Evolutionary conservation across 2,797 vertebrate genomes (phyloP).

Genomic region (Eulemur mongoz): DNA sequence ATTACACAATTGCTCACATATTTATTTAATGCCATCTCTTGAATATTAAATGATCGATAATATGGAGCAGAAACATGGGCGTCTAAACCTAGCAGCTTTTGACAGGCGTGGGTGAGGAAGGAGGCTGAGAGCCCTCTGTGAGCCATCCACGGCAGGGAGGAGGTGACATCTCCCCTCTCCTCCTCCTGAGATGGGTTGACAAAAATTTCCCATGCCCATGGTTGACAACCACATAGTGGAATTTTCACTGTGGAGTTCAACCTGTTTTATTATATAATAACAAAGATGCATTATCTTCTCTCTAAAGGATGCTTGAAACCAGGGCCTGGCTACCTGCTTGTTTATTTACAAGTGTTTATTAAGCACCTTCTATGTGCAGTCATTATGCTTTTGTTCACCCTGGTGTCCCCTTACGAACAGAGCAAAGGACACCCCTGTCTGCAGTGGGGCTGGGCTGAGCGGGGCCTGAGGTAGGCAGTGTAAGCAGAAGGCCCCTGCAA

Average conservation of each 20-base stretch:
- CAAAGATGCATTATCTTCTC: not conserved
- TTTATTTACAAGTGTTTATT: not conserved
- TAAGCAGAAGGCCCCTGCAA: not conserved
- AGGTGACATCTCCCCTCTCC: not conserved
- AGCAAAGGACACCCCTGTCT: not conserved
- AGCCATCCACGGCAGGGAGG: not conserved
- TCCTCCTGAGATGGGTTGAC: not conserved
- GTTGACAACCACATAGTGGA: not conserved
- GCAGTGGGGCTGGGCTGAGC: not conserved
- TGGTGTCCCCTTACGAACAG: not conserved
- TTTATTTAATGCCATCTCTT: constrained; percentile 64
- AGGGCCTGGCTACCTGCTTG: not conserved
- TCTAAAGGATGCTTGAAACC: not conserved
- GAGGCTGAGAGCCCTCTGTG: not conserved
- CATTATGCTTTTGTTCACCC: not conserved
- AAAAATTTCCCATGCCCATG: not conserved
- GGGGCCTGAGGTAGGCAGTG: not conserved
- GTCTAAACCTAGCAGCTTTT: constrained; percentile 16
- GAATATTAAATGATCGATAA: constrained; percentile 60
- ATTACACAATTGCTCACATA: constrained; percentile 55
- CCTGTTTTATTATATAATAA: not conserved
- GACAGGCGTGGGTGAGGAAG: not conserved
- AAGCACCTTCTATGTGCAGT: not conserved
- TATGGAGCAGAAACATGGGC: not conserved
- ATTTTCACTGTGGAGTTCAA: not conserved